Evolutionary conservation across 1,140 invertebrate genomes (phyloP).

Genomic region (Adelges cooleyi): DNA sequence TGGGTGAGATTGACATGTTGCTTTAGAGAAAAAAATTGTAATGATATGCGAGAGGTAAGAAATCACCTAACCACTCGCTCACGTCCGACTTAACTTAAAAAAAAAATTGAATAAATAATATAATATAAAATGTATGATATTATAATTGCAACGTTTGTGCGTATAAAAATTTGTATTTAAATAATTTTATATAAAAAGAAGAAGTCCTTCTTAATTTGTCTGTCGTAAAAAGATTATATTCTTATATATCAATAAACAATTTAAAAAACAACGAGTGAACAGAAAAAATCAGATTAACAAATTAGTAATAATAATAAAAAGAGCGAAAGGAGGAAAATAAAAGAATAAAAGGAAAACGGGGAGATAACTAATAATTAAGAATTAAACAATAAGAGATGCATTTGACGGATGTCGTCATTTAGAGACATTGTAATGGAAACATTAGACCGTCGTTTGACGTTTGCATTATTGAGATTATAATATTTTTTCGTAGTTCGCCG

Average conservation of each 20-base stretch:
- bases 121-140: too few relatives aligned
- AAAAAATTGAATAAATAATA: too few relatives aligned
- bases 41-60: too few relatives aligned
- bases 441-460: conserved; percentile 9
- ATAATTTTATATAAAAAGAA: neutral
- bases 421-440: conserved; percentile 26
- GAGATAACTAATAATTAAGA: too few relatives aligned
- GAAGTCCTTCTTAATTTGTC: too few relatives aligned
- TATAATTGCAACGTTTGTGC: too few relatives aligned
- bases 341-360: conserved; percentile 28
- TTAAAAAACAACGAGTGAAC: neutral
- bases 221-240: too few relatives aligned
- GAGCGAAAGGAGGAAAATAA: conserved; percentile 19
- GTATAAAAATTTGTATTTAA: neutral
- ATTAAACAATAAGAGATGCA: conserved; percentile 28
- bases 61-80: too few relatives aligned
- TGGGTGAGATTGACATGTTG: too few relatives aligned
- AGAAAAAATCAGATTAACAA: neutral
- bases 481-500: neutral
- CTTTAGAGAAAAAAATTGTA: too few relatives aligned
- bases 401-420: conserved; percentile 22
- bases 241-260: too few relatives aligned
- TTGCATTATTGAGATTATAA: neutral
- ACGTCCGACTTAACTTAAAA: too few relatives aligned
- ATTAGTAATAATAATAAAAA: conserved; percentile 14